These are phyloP conservation scores for Cyrtonyx montezumae DNA, from an alignment of 2,113 vertebrate species.

Conservation along the genomic window DNA sequence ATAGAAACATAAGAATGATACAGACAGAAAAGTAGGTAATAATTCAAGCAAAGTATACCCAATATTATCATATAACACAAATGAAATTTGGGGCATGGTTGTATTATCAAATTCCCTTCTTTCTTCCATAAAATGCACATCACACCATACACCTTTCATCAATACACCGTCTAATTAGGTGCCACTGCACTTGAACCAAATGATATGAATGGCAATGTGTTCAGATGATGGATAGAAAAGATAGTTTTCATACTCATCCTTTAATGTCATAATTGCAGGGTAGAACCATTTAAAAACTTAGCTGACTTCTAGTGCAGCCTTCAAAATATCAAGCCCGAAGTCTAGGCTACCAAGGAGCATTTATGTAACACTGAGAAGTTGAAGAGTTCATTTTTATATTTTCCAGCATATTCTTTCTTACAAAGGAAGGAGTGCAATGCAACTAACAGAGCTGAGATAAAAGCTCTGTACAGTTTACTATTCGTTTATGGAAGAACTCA, in stretches of 20 bases:
- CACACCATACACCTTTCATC: background rate
- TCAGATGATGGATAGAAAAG: background rate
- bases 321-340: background rate
- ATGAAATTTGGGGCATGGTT: background rate
- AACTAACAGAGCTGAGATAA: background rate
- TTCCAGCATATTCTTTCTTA: background rate
- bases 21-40: background rate
- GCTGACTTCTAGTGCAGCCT: background rate
- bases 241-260: background rate
- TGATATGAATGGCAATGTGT: background rate
- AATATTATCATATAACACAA: background rate
- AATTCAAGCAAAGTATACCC: background rate
- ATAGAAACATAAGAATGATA: background rate
- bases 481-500: background rate
- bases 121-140: background rate
- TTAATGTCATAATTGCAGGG: rapidly evolving
- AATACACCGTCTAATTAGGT: background rate
- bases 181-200: rapidly evolving
- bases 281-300: background rate
- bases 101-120: background rate
- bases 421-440: background rate
- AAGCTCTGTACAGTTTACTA: background rate
- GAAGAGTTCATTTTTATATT: background rate
- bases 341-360: background rate
- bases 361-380: background rate